A percentile compares a stretch with the other conserved stretches of the same genome.
Conservation (phyloP, 2,888 invertebrate species). For the Tipula confusa region DNA sequence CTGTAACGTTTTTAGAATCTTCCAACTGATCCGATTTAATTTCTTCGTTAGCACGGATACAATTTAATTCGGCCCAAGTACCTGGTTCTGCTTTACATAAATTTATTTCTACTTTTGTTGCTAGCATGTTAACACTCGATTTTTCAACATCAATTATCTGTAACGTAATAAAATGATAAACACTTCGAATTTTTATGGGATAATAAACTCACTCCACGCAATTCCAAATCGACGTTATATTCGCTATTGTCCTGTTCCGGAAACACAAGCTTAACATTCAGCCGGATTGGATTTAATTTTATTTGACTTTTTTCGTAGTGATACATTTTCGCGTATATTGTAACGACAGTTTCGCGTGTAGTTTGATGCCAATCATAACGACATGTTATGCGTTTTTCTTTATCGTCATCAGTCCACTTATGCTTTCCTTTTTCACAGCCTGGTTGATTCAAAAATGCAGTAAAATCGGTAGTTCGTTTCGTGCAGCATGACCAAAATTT, state of each 20-base stretch:
- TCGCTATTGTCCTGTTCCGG: slow-evolving; percentile 66
- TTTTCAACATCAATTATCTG: slow-evolving; percentile 72
- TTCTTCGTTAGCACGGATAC: slow-evolving; percentile 50
- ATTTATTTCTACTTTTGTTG: slow-evolving; percentile 89
- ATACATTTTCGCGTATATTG: slow-evolving; percentile 88
- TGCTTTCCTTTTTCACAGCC: slow-evolving; percentile 86
- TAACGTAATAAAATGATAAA: slow-evolving; percentile 39
- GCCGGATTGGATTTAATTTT: slow-evolving; percentile 77
- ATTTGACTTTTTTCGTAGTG: slow-evolving; percentile 70
- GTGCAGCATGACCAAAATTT: slow-evolving; percentile 98
- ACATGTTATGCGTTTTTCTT: slow-evolving; percentile 61
- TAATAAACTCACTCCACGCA: slow-evolving; percentile 67
- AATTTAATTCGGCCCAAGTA: slow-evolving; percentile 73
- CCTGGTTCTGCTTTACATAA: slow-evolving; percentile 81
- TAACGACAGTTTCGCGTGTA: slow-evolving; percentile 72
- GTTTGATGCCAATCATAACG: slow-evolving; percentile 97
- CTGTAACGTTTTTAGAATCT: slow-evolving; percentile 28
- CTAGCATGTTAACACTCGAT: slow-evolving; percentile 72
- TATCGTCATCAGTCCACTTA: slow-evolving; percentile 70
- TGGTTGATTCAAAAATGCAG: slow-evolving; percentile 82
- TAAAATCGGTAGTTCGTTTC: slow-evolving; percentile 89
- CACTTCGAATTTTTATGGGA: neutral
- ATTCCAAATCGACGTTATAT: slow-evolving; percentile 72
- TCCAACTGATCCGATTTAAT: slow-evolving; percentile 32
- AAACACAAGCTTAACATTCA: slow-evolving; percentile 71